Evolutionary conservation across 2,888 invertebrate genomes (phyloP).

Genomic region (Muscina levida): DNA sequence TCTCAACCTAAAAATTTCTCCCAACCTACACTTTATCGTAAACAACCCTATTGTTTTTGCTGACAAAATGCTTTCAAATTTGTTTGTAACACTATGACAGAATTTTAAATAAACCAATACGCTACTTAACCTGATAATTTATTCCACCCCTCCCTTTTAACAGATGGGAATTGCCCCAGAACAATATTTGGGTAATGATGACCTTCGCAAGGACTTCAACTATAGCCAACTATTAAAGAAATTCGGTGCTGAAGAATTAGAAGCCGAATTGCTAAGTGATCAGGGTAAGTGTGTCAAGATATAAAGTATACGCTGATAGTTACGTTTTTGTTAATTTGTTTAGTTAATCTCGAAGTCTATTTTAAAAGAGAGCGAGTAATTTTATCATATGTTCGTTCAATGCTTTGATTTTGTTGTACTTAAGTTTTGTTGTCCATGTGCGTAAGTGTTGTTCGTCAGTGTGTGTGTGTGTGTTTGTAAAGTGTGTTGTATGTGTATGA

Average conservation of each 20-base stretch:
- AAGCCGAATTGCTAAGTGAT: slow-evolving; percentile 87
- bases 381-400: slow-evolving; percentile 10
- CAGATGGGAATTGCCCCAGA: slow-evolving; percentile 90
- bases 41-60: too few species aligned
- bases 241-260: slow-evolving; percentile 86
- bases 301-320: too few species aligned
- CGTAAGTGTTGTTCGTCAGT: slow-evolving; percentile 15
- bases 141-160: neutral
- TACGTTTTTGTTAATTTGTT: neutral
- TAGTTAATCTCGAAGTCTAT: slow-evolving; percentile 10
- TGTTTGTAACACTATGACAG: too few species aligned
- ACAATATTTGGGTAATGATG: slow-evolving; percentile 85
- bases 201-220: slow-evolving; percentile 83
- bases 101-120: too few species aligned
- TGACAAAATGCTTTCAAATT: too few species aligned
- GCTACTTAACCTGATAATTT: too few species aligned
- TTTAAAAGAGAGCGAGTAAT: slow-evolving; percentile 12
- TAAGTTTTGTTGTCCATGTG: neutral
- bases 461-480: slow-evolving; percentile 14
- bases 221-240: slow-evolving; percentile 85
- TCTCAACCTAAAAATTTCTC: too few species aligned
- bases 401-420: neutral
- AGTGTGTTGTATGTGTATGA: neutral
- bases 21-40: too few species aligned
- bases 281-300: slow-evolving; percentile 83